These are phyloP conservation scores for Drosophila prosaltans DNA, from an alignment of 1,140 invertebrate genomes.

Conservation along the genomic window DNA sequence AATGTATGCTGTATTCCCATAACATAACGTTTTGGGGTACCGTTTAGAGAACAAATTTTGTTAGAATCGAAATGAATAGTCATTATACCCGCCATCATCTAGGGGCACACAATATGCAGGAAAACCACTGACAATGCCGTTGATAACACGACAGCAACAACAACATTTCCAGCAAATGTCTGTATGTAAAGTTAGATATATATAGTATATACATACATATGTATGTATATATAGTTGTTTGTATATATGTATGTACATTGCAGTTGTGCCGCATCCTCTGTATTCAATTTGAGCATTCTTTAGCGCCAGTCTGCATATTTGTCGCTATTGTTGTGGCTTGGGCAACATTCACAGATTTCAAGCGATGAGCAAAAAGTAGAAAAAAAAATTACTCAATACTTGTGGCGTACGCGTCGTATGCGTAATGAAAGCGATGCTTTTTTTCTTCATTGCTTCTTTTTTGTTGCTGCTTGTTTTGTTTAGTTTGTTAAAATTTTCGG, in stretches of 20 bases:
- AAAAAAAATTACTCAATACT: conserved; percentile 52
- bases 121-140: conserved; percentile 40
- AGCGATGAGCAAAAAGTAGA: conserved; percentile 44
- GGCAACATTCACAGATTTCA: conserved; percentile 29
- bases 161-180: conserved; percentile 37
- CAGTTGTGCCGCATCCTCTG: conserved; percentile 27
- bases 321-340: conserved; percentile 27
- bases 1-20: no score
- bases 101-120: neutral
- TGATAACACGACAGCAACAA: conserved; percentile 31
- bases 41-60: neutral
- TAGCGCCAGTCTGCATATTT: conserved; percentile 66
- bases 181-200: conserved; percentile 23
- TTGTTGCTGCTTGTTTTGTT: neutral
- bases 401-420: conserved; percentile 51
- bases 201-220: neutral
- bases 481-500: conserved; percentile 42
- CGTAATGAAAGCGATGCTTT: conserved; percentile 44
- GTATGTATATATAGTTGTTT: no score
- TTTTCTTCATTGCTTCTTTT: neutral
- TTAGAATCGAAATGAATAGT: neutral
- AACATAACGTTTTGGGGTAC: neutral
- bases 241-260: conserved; percentile 27
- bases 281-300: conserved; percentile 81
- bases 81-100: neutral